phyloP scores from a whole-genome alignment of 2,797 vertebrate species.

The Karalla daura region DNA sequence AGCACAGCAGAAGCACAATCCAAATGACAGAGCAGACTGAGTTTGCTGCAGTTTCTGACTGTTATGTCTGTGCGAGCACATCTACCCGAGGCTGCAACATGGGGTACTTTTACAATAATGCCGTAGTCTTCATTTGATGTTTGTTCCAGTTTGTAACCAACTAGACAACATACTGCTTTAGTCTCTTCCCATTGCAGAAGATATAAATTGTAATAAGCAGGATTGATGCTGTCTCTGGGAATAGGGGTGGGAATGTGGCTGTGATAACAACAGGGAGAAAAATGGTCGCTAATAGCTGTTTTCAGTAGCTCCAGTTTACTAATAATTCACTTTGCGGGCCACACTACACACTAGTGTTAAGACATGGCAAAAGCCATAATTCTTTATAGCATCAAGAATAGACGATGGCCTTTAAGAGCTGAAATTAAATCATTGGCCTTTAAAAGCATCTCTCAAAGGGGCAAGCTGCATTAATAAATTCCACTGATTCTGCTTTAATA shows the following conservation, averaged over 20 bases:
- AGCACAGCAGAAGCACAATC: conserved; percentile 53
- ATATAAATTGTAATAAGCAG: conserved; percentile 61
- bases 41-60: conserved; percentile 42
- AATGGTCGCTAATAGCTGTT: conserved; percentile 75
- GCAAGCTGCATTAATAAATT: conserved; percentile 84
- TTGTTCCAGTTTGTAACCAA: conserved; percentile 22
- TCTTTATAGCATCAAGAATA: conserved; percentile 81
- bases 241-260: conserved; percentile 54
- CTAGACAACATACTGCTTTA: conserved; percentile 36
- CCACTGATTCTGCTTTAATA: conserved; percentile 85
- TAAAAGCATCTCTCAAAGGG: conserved; percentile 86
- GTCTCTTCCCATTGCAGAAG: conserved; percentile 40
- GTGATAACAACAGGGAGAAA: conserved; percentile 72
- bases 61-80: conserved; percentile 21
- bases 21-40: conserved; percentile 56
- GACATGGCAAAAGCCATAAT: conserved; percentile 80
- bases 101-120: conserved; percentile 30
- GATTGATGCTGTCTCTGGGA: conserved; percentile 64
- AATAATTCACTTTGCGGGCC: conserved; percentile 77
- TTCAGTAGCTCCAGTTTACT: conserved; percentile 66
- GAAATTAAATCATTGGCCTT: conserved; percentile 88
- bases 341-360: conserved; percentile 72
- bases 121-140: conserved; percentile 8
- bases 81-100: conserved; percentile 33
- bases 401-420: conserved; percentile 83